Conservation (phyloP, 2,113 vertebrate species). For the Lichenostomus cassidix region DNA sequence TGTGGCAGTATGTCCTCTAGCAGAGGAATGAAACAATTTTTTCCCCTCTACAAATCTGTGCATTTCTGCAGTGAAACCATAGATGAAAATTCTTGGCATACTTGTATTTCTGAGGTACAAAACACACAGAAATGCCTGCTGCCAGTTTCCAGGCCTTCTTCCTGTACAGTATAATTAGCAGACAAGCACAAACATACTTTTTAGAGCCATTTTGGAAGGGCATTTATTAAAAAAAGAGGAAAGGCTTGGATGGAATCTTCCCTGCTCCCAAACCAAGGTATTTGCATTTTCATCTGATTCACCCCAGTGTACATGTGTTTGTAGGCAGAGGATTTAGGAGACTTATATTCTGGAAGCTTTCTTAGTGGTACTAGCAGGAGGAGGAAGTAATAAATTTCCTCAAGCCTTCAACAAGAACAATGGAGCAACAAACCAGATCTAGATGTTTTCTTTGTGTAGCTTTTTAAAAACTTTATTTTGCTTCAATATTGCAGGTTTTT, state of each 20-base stretch:
- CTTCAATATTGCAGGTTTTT: neutral
- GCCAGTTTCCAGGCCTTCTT: neutral
- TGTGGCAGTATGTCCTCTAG: neutral
- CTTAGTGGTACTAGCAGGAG: neutral
- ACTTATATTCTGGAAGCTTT: slow-evolving; percentile 2
- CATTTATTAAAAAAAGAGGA: neutral
- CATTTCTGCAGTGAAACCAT: neutral
- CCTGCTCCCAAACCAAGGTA: neutral
- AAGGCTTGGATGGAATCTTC: neutral
- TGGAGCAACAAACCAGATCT: neutral
- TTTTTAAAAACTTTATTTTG: neutral
- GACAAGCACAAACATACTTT: neutral
- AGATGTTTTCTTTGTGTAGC: neutral
- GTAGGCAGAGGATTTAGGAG: neutral
- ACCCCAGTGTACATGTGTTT: neutral
- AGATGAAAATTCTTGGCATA: neutral
- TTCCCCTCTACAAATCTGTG: neutral
- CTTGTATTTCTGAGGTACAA: neutral
- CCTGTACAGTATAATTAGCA: neutral
- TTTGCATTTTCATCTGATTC: neutral
- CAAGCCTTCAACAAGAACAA: neutral
- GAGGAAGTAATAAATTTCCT: slow-evolving; percentile 46
- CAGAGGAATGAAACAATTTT: neutral
- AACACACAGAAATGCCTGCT: neutral
- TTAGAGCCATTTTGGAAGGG: neutral